Evolutionary conservation across 2,113 vertebrate genomes (phyloP), one percentile per base, ranked within the genome.

Genomic region (Corvus hawaiiensis): DNA sequence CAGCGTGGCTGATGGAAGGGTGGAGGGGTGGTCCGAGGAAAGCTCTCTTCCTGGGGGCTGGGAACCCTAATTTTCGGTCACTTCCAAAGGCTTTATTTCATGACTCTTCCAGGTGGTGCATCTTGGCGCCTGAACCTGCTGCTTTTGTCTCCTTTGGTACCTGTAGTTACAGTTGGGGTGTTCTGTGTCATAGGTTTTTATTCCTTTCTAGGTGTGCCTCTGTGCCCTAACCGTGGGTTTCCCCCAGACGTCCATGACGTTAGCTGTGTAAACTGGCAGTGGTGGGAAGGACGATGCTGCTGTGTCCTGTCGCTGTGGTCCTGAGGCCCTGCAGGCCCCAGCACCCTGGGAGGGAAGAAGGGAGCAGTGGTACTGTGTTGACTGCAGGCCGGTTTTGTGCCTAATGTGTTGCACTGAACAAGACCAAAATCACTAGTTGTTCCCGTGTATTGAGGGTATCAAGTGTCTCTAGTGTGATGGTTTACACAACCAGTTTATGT

Each of bases 391-490:
- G 63, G 96, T 97, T 97, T 96, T 97, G 96, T 95, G 97, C 97
- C 98, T 98, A 98, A 98, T 97, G 96, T 94, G 81, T 98, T 98
- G 98, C 98, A 98, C 98, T 99, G 99, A 99, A 98, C 98, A 96
- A 91, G 97, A 98, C 98, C 97, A 96, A 98, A 97, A 96, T 96
- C 96, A 92, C 97, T 95, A 98, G 97, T 88, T 93, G 94, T 97
- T 93, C 94, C 93, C 91, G 15, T 97, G 92, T 94, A 96, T 96
- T 93, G 94, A 95, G 96, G 97, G 95, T 97, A 96, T 97, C 95
- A 97, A 92, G 97, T 98, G 97, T 97, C 97, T 98, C 97, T 97
- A 94, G 97, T 98, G 97, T 98, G 97, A 97, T 98, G 97, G 98
- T 98, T 98, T 98, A 98, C 97, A 98, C 97, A 93, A 97, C 98